Percentiles rank a stretch among this genome's conserved stretches.
Conservation (phyloP, 2,888 invertebrate genomes). For the Autographa gamma region DNA sequence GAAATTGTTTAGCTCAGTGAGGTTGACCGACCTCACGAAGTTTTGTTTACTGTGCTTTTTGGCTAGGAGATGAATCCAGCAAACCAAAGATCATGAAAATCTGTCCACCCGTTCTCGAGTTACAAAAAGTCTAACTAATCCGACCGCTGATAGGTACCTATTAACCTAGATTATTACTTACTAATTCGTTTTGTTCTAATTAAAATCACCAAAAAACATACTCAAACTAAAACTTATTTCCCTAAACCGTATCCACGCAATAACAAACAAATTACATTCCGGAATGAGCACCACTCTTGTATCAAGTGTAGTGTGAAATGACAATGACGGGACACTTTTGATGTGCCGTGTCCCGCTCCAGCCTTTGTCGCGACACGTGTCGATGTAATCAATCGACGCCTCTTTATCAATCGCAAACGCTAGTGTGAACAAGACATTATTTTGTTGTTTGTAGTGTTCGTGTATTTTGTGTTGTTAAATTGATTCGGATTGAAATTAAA, state of each 20-base stretch:
- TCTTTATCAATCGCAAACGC: slow-evolving; percentile 65
- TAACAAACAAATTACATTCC: slow-evolving; percentile 56
- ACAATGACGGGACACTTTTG: slow-evolving; percentile 57
- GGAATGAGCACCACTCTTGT: slow-evolving; percentile 57
- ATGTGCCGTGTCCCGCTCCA: slow-evolving; percentile 49
- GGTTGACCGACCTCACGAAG: too few relatives aligned
- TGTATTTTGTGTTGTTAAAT: slow-evolving; percentile 1
- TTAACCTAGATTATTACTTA: too few relatives aligned
- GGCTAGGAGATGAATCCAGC: too few relatives aligned
- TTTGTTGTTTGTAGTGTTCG: slow-evolving; percentile 40
- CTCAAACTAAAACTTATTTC: not conserved
- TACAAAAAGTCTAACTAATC: too few relatives aligned
- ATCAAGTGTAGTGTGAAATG: slow-evolving; percentile 53
- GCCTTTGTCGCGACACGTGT: slow-evolving; percentile 61
- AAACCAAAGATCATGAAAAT: too few relatives aligned
- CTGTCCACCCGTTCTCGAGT: too few relatives aligned
- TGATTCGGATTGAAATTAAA: not conserved
- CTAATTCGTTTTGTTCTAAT: too few relatives aligned
- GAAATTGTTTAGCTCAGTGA: too few relatives aligned
- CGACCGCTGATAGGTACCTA: too few relatives aligned
- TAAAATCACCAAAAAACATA: not conserved
- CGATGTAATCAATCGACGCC: slow-evolving; percentile 64
- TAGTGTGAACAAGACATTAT: slow-evolving; percentile 50
- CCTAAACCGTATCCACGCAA: slow-evolving; percentile 9
- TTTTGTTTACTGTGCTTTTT: too few relatives aligned